Base-by-base conservation (phyloP, 2,797 vertebrate genomes). In the Anguilla megastoma region DNA sequence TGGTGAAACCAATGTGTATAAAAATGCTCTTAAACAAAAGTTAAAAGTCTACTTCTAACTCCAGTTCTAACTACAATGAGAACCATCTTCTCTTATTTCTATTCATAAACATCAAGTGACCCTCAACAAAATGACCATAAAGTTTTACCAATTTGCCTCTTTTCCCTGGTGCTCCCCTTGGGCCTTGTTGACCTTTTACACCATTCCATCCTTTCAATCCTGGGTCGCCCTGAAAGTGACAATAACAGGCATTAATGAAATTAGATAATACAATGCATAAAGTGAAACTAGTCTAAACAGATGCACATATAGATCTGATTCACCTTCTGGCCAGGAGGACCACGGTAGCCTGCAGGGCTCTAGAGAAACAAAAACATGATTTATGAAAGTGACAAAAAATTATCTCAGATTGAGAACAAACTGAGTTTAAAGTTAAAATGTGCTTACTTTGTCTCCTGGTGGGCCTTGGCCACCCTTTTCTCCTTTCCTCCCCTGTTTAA, bases 91-190 rank as follows among this genome's bases (percentile, higher is more conserved):
- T 82, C 7, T 7, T 45, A 27, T n/a, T 82, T 82, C 16, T n/a
- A 24, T 50, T 50, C 7, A 82, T 36, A n/a, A 27, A 27, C 30
- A 74, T 74, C 69, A 24, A 48, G 14, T 45, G 18, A 8, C n/a
- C 4, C 7, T 4, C 30, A n/a, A 30, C n/a, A 54, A 85, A 60
- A 76, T 45, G 18, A 85, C 3, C 14, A 33, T 9, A 18, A 6
- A 30, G 41, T 50, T 85, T 88, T 89, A 91, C 90, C 86, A 24
- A 36, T 66, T 52, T 88, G 71, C 90, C 91, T 89, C 90, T 89
- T 79, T 88, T 84, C 36, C 89, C 90, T 16, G 90, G 58, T 79
- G 9, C 69, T 87, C 91, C 88, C 76, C 87, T 88, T 21, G 36
- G 76, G 36, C 90, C 91, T 58, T 52, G 52, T 36, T 50, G 41